Evolutionary conservation across 2,797 vertebrate genomes (phyloP).

Genomic region (Bradypus variegatus): DNA sequence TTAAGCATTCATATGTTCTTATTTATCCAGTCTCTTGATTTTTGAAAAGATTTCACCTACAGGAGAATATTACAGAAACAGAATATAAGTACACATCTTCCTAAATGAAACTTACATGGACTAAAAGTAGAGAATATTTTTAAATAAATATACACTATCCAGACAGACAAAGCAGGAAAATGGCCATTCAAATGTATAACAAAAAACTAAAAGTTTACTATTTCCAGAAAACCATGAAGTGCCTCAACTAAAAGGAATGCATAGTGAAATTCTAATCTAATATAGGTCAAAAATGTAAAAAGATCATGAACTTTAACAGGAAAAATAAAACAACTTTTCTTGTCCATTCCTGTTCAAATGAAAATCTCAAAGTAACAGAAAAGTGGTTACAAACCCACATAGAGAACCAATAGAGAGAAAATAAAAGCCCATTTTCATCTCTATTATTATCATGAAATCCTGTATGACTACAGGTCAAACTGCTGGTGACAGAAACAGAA

Average conservation of each 20-base stretch:
- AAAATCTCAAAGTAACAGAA: conserved; percentile 82
- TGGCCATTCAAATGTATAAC: conserved; percentile 78
- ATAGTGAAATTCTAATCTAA: conserved; percentile 89
- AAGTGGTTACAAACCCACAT: conserved; percentile 65
- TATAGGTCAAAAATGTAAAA: conserved; percentile 83
- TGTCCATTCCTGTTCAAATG: conserved; percentile 89
- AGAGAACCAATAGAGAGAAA: conserved; percentile 88
- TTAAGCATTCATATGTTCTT: conserved; percentile 72
- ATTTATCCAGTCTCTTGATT: conserved; percentile 80
- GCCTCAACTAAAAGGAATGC: conserved; percentile 94
- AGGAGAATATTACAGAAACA: too few relatives aligned
- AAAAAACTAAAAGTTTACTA: conserved; percentile 61
- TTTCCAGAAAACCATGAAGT: conserved; percentile 83
- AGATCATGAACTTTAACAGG: conserved; percentile 91
- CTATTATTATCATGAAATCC: conserved; percentile 79
- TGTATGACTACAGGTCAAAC: too few relatives aligned
- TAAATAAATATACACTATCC: conserved; percentile 85
- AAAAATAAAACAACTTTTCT: conserved; percentile 85
- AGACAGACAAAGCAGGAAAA: conserved; percentile 83
- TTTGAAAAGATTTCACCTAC: conserved; percentile 73
- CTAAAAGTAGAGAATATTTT: conserved; percentile 36
- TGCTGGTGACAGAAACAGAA: conserved; percentile 72
- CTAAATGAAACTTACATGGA: too few relatives aligned
- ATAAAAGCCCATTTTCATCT: conserved; percentile 78
- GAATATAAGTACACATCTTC: too few relatives aligned